These are phyloP conservation scores for Bergia puertoricense DNA, from an alignment of 92 coral and sea anemone genomes.

Conservation along the genomic window DNA sequence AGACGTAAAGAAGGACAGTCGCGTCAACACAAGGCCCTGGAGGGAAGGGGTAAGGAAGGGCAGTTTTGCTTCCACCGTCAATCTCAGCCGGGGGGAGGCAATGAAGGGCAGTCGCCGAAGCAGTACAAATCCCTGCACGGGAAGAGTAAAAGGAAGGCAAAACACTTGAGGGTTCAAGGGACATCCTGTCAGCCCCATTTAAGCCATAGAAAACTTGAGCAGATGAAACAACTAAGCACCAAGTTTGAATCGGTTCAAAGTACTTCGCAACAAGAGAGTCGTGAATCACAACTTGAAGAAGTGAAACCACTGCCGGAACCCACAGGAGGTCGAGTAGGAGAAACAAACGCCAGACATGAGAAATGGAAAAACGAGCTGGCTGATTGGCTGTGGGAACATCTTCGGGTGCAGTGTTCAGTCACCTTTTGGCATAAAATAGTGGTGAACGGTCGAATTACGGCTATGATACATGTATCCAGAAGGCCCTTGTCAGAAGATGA, in stretches of 20 bases:
- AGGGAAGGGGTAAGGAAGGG: not conserved
- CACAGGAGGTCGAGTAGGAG: not conserved
- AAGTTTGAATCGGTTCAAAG: too few relatives aligned
- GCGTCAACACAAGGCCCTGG: not conserved
- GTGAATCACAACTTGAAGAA: slow-evolving; percentile 1
- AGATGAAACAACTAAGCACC: too few relatives aligned
- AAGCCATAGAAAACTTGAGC: too few relatives aligned
- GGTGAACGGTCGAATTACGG: not conserved
- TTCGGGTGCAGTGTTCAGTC: not conserved
- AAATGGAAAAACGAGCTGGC: slow-evolving; percentile 22
- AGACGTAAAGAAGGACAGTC: not conserved
- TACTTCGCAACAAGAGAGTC: not conserved
- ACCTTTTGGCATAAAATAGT: not conserved
- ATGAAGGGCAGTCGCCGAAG: too few relatives aligned
- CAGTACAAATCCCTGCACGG: too few relatives aligned
- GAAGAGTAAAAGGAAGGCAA: too few relatives aligned
- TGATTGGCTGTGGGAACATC: slow-evolving; percentile 3
- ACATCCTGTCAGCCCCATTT: too few relatives aligned
- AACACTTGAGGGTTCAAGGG: too few relatives aligned
- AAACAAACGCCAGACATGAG: not conserved
- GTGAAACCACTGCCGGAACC: slow-evolving; percentile 5
- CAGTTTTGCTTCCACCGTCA: too few relatives aligned
- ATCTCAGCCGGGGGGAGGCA: too few relatives aligned
- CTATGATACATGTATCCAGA: not conserved
- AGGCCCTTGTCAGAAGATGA: not conserved